Evolutionary conservation across 2,888 invertebrate species (phyloP), one percentile per base, ranked within the genome.

Genomic region (Epinotia bilunana): DNA sequence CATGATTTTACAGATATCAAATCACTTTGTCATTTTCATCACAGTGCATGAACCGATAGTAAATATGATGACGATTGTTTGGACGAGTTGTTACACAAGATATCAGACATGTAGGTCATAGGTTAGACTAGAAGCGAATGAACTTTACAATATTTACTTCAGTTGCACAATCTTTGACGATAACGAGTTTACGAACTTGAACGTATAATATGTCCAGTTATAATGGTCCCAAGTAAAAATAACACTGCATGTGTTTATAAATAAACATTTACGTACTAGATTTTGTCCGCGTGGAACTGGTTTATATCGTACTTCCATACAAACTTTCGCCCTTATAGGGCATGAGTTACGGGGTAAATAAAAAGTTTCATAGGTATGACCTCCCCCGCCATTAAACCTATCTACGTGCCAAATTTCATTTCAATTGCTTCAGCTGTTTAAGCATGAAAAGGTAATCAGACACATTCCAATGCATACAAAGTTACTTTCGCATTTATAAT

Each of bases 11-110:
- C 53, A 6, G 20, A 65, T 43, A 43, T 39, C 33, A 46, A 43
- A 16, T 39, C 7, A 63, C 13, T 16, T 28, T 46, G 16, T 55
- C 3, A n/a, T 9, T 57, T 6, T 64, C 61, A n/a, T 28, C 20
- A 65, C 55, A 64, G 18, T 71, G 74, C 74, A 74, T 70, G 74
- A 60, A 58, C 49, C 62, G 33, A 57, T 67, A 57, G 53, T 39
- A 67, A 60, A 28, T 60, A 28, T 60, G 69, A 69, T 69, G 60
- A 69, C 69, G 69, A 23, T 46, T 69, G 69, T 69, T 69, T 69
- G 28, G 69, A 58, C 58, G 23, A 5, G 69, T 69, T n/a, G 69
- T 46, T 69, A 69, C 57, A 43, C 43, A 46, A 69, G 46, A 69
- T 69, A 58, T 68, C 68, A 20, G 65, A 43, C 39, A 20, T 55